Evolutionary conservation across 2,888 invertebrate species (phyloP), one percentile per base, ranked within the genome.

Genomic region (Molorchus minor): DNA sequence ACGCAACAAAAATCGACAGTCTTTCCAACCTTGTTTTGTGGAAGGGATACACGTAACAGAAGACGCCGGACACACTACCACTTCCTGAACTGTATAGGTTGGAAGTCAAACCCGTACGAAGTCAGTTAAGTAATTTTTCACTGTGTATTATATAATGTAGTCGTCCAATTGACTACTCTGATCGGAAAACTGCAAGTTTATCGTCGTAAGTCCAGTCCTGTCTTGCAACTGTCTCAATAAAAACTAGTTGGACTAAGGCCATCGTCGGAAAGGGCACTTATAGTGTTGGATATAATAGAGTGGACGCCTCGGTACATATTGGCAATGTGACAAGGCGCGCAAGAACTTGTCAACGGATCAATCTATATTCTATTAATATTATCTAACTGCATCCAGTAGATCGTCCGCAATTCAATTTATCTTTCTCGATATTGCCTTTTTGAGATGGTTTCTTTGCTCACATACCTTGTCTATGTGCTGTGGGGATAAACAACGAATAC

Each of bases 341-440:
- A 77, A 77, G 76, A 77, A 77, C 71, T 73, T 63, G 77, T 76
- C 75, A 76, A 77, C 76, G 74, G 75, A 72, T 77, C 75, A 75
- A 77, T 77, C 75, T 74, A 75, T 76, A 76, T 77, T 76, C 75
- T 72, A 76, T 76, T 73, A 76, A 76, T 77, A 76, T 73, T 68
- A 73, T 71, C 66, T 69, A 67, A 71, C 62, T n/a, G 62, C 53
- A 61, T 60, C 55, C 53, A 58, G 35, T 43, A 41, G 64, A 67
- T 61, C 59, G 69, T 61, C 60, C 59, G 69, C 57, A 8, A 16
- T 16, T 51, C 65, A 66, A 72, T 73, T 73, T 72, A 73, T 74
- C 61, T 62, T 65, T 63, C 65, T 66, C 58, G 67, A 66, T 65
- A 67, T 70, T 64, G 60, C 71, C 71, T 67, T 72, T 69, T 72